Base-by-base conservation (phyloP, 2,113 vertebrate species). In the Arvicanthis niloticus region DNA sequence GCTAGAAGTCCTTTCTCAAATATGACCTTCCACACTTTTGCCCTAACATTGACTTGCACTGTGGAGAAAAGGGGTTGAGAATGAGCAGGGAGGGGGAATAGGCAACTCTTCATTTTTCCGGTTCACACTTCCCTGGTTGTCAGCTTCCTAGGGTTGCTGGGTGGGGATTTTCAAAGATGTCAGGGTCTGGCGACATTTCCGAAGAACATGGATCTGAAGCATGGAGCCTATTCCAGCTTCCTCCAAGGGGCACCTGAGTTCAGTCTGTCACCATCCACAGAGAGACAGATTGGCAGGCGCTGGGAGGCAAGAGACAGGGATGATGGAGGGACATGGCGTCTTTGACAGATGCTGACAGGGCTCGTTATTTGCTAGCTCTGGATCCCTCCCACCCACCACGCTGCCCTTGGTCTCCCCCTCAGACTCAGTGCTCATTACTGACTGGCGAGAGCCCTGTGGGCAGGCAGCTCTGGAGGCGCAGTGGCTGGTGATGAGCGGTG, bases 321-420 rank as follows among this genome's bases (percentile, higher is more conserved):
- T 98, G 98, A 97, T 98, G 97, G 97, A 98, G 87, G 97, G 96
- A 97, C 93, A 97, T 96, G 96, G 95, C 93, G 91, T 91, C 92
- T 97, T 89, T 98, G 98, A 98, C 97, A 97, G 98, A 97, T 97
- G 97, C 93, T 94, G 97, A 97, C 97, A 97, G 94, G 75, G 81
- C 97, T 97, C 70, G 62, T 98, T 98, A 97, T 97, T 96, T 97
- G 96, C 97, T 92, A 86, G 93, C 93, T 94, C 87, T 82, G 96
- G 96, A 94, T 70, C 89, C 88, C 96, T 96, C 97, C 98, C 95
- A 95, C 97, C 96, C 97, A 97, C 88, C 75, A 80, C 13, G 95
- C 96, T 95, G 97, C 96, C 96, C 97, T 96, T 95, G 96, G 96
- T 93, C 95, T 96, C 96, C 92, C 96, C 93, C 56, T 97, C 91